Evolutionary conservation across 1,140 invertebrate species (phyloP).

Genomic region (Drosophila triauraria): DNA sequence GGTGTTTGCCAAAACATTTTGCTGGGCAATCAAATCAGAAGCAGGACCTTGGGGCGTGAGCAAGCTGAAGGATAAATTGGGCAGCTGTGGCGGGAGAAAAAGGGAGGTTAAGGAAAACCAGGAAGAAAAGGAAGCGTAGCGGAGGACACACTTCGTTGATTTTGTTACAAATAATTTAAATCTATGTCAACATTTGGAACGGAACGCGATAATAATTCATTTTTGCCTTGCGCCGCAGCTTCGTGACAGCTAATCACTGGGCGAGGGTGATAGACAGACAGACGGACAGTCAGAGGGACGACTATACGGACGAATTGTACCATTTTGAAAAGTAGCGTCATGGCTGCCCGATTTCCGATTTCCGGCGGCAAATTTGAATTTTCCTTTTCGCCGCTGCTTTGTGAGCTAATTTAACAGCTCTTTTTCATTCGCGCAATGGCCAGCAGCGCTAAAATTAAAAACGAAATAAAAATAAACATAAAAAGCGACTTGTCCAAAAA

Average conservation of each 20-base stretch:
- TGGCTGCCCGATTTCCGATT: slow-evolving; percentile 73
- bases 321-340: slow-evolving; percentile 77
- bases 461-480: slow-evolving; percentile 18
- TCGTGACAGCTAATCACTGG: slow-evolving; percentile 78
- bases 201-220: slow-evolving; percentile 77
- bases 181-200: slow-evolving; percentile 78
- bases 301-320: slow-evolving; percentile 29
- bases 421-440: not conserved
- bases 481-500: slow-evolving; percentile 2
- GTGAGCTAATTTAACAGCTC: slow-evolving; percentile 21
- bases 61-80: slow-evolving; percentile 12
- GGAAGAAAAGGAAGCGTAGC: slow-evolving; percentile 4
- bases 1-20: slow-evolving; percentile 52
- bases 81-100: not conserved
- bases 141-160: slow-evolving; percentile 71
- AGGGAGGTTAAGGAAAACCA: not conserved
- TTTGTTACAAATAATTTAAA: slow-evolving; percentile 81
- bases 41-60: slow-evolving; percentile 33
- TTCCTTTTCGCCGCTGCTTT: slow-evolving; percentile 30
- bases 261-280: slow-evolving; percentile 7
- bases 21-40: slow-evolving; percentile 71
- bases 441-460: slow-evolving; percentile 35
- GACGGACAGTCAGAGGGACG: slow-evolving; percentile 14
- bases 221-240: slow-evolving; percentile 70
- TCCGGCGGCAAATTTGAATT: slow-evolving; percentile 66